Percentiles rank a stretch among this genome's conserved stretches.
These are phyloP conservation scores for Alviniconcha strummeri DNA, from an alignment of 2,888 invertebrate species.

Conservation along the genomic window DNA sequence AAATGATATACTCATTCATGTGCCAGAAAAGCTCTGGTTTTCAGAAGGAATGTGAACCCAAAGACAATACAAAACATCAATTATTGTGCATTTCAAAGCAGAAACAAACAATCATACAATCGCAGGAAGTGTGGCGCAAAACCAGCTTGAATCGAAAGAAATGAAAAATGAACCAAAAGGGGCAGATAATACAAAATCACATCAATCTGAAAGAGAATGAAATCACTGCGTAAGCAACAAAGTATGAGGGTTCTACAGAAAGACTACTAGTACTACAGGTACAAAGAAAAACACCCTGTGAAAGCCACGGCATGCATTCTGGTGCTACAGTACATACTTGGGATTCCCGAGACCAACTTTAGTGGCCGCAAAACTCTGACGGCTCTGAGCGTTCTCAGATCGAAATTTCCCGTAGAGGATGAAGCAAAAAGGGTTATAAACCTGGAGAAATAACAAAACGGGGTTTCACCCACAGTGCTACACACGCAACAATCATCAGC, in stretches of 20 bases:
- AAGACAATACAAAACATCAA: no score
- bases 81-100: no score
- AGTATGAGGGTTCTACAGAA: neutral
- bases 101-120: no score
- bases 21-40: no score
- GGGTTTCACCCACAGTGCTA: no score
- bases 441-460: slow-evolving; percentile 51
- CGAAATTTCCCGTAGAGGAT: slow-evolving; percentile 77
- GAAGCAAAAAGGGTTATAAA: slow-evolving; percentile 67
- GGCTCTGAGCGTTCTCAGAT: slow-evolving; percentile 99
- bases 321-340: slow-evolving; percentile 89
- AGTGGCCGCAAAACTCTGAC: slow-evolving; percentile 99
- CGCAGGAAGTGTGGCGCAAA: no score
- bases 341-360: slow-evolving; percentile 99
- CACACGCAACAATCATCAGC: no score
- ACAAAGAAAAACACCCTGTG: neutral
- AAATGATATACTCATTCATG: no score
- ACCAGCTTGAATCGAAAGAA: no score
- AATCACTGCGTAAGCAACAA: neutral
- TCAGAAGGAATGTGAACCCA: no score
- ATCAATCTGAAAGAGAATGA: neutral
- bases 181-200: neutral
- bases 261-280: neutral
- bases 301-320: neutral
- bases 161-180: neutral